Percentiles rank a stretch among this genome's conserved stretches.
Conservation (phyloP, 1,140 invertebrate genomes). For the Drosophila kurseongensis region DNA sequence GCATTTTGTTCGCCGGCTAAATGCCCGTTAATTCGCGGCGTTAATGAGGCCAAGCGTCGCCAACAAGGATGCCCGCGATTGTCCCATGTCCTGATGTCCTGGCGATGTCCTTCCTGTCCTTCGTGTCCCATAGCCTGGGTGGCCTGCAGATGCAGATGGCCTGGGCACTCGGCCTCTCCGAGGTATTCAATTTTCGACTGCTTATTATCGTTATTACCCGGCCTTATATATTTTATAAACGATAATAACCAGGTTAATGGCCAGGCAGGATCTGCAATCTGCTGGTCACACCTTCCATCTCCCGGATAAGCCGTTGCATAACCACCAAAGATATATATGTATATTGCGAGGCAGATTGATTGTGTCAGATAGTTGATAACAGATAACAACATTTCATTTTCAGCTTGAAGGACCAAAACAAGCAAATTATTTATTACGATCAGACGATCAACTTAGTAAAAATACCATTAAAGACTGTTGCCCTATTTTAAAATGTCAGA, state of each 20-base stretch:
- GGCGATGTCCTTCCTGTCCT: background rate
- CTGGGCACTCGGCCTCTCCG: background rate
- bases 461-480: no score
- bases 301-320: background rate
- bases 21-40: conserved; percentile 72
- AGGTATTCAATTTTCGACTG: conserved; percentile 38
- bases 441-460: no score
- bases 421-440: background rate
- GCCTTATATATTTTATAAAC: conserved; percentile 42
- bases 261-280: conserved; percentile 9
- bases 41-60: conserved; percentile 67
- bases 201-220: conserved; percentile 35
- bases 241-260: conserved; percentile 31
- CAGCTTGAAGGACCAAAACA: background rate
- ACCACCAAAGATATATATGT: background rate
- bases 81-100: conserved; percentile 2
- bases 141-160: conserved; percentile 37
- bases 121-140: conserved; percentile 24
- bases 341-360: background rate
- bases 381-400: background rate
- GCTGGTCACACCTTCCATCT: conserved; percentile 20
- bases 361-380: background rate
- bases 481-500: no score
- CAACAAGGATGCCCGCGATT: conserved; percentile 13
- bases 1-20: conserved; percentile 56